Evolutionary conservation across 2,888 invertebrate species (phyloP), one percentile per base, ranked within the genome.

Genomic region (Tachina grossa): DNA sequence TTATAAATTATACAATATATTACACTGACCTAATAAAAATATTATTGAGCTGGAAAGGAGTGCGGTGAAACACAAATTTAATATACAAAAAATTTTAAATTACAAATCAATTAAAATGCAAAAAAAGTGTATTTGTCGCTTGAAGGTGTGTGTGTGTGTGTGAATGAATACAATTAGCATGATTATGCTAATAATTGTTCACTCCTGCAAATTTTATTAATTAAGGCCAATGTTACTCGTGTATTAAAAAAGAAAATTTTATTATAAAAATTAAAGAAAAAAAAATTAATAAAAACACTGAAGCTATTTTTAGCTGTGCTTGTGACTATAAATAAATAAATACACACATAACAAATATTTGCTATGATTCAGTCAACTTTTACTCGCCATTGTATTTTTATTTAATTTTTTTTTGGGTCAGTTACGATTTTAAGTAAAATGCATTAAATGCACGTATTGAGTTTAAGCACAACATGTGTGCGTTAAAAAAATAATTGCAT

Each of bases 361-460:
- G 47, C 53, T 75, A 65, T 47, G 43, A 47, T 47, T 71, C 41
- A 22, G 19, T 41, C 61, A 31, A 63, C 61, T 63, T 71, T 79
- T 71, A 71, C 69, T 61, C 31, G 69, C 31, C 31, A 22, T 14
- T 19, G 31, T 31, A 31, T 6, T 31, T 10, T 22, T 22, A 22
- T 22, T 22, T 72, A n/a, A 63, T 72, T 65, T 75, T 75, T 72
- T 72, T 75, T 81, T 81, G 68, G 81, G 66, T 75, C 81, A 75
- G 39, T 69, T 75, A 75, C 51, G 31, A 31, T 0, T 31, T 66
- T 39, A 61, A 61, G n/a, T 22, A 16, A 49, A 59, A 53, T 31
- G 43, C 22, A 31, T 14, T 47, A 16, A 10, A 14, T 61, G 31
- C 22, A 8, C 43, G 47, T 68, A 22, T 43, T 14, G n/a, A 31